Base-by-base conservation (phyloP, 2,797 vertebrate genomes). In the Sebastes hopkinsi region DNA sequence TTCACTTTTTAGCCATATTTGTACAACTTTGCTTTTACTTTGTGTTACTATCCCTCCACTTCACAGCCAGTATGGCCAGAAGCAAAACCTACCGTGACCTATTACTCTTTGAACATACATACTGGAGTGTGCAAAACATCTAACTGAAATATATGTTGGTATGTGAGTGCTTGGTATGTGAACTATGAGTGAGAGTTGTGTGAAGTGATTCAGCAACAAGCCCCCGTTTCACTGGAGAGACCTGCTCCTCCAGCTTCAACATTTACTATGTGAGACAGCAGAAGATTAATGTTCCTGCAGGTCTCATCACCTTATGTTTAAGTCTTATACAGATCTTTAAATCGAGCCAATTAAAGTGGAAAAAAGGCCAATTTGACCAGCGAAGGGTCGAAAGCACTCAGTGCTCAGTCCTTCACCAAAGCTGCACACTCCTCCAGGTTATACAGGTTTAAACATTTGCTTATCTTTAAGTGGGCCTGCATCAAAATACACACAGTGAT, bases 101-200 rank as follows among this genome's bases (percentile, higher is more conserved):
- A 2, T 8, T 0, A 46, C 25, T 67, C 34, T 59, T 30, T 27
- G 7, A 38, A 22, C 14, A 36, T 3, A 58, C 34, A 66, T 4
- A 12, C 7, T 9, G 11, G 23, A 50, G 36, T 12, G 4, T 30
- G 5, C 5, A 32, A 55, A 59, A 16, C 7, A 7, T n/a, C n/a
- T 6, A 25, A 16, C 46, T 18, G n/a, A 54, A 18, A 67, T 22
- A 1, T 42, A 18, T 46, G 29, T 18, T n/a, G 77, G 70, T 42
- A 77, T 77, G 77, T 22, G 23, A 70, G 59, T 16, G 50, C n/a
- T 18, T n/a, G 77, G 70, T 42, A 77, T 77, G 73, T 75, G 29
- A 77, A n/a, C 25, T 71, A 67, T 76, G 46, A 64, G 60, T 27
- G 42, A 46, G 38, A n/a, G 67, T 8, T 29, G 32, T 46, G 18